Conservation (phyloP, 2,113 vertebrate genomes). For the Ceratotherium simum region DNA sequence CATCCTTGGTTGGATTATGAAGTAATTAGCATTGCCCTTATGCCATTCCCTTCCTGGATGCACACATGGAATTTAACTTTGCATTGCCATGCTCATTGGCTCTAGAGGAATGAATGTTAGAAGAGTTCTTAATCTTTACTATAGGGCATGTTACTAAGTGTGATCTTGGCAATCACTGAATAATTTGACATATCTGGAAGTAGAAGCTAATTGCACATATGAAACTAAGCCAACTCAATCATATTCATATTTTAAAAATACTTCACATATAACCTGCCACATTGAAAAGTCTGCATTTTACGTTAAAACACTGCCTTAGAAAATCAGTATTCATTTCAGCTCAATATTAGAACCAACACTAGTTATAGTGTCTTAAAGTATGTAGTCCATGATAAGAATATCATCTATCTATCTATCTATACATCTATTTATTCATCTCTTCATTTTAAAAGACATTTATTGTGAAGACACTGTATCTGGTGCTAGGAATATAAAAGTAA, state of each 20-base stretch:
- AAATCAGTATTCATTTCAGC: conserved; percentile 70
- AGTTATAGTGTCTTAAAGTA: neutral
- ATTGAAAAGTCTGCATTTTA: conserved; percentile 73
- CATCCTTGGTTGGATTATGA: conserved; percentile 75
- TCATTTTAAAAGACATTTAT: neutral
- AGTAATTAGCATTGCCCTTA: conserved; percentile 80
- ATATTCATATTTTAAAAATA: conserved; percentile 71
- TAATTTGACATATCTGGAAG: conserved; percentile 80
- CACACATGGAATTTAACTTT: conserved; percentile 70
- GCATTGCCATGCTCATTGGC: conserved; percentile 69
- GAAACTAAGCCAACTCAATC: conserved; percentile 69
- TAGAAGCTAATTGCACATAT: conserved; percentile 75
- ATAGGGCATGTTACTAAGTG: conserved; percentile 75
- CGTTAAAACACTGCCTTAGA: conserved; percentile 47
- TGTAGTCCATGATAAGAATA: neutral
- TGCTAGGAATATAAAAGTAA: neutral
- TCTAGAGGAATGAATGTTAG: conserved; percentile 68
- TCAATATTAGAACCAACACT: conserved; percentile 26
- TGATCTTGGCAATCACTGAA: conserved; percentile 80
- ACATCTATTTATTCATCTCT: neutral
- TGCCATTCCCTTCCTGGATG: conserved; percentile 67
- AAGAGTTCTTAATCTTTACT: conserved; percentile 80
- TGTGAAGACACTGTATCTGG: neutral
- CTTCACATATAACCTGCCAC: conserved; percentile 60
- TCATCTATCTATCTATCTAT: neutral